Base-by-base conservation (phyloP, 2,797 vertebrate species). In the Enteromius treurensis region DNA sequence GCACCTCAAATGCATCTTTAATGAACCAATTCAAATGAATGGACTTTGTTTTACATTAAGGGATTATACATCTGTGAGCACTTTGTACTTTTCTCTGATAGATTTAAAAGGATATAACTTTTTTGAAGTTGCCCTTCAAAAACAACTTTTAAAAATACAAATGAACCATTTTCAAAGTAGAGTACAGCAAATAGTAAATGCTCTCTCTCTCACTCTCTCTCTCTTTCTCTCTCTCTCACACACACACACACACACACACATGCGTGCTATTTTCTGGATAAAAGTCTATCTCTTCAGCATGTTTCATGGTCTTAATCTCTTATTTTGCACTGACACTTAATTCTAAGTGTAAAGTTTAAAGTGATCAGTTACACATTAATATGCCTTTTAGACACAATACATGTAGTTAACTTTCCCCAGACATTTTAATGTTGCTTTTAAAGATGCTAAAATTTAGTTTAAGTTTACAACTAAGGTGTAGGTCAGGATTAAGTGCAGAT, bases 51-150 rank as follows among this genome's bases (percentile, higher is more conserved):
- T 84, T 84, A 86, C 82, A 89, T 88, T 89, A 83, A 83, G 80
- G 88, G 84, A 88, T 88, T 87, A 65, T 9, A 64, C 60, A 71
- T 90, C 81, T 83, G 81, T 55, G 40, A 76, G 82, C 77, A 87
- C 89, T 91, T 90, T 89, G 78, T 90, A 88, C 70, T 86, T 70
- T 74, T 86, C 86, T 86, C 82, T 88, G 81, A 89, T 92, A 85
- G 82, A 81, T 74, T 85, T 80, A 85, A 91, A 86, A 82, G 85
- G 85, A 85, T 70, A 69, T 78, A 65, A 40, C 67, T 70, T 85
- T 89, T 87, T 92, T 91, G 88, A 92, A 92, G 90, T 89, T 75
- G 53, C 74, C 76, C 71, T 92, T 91, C 89, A 92, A 91, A 92
- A 85, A 81, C 68, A 45, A 85, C 86, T 91, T 91, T 84, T 82